These are phyloP conservation scores for Callipepla californica DNA, from an alignment of 2,113 vertebrate genomes.

Conservation along the genomic window DNA sequence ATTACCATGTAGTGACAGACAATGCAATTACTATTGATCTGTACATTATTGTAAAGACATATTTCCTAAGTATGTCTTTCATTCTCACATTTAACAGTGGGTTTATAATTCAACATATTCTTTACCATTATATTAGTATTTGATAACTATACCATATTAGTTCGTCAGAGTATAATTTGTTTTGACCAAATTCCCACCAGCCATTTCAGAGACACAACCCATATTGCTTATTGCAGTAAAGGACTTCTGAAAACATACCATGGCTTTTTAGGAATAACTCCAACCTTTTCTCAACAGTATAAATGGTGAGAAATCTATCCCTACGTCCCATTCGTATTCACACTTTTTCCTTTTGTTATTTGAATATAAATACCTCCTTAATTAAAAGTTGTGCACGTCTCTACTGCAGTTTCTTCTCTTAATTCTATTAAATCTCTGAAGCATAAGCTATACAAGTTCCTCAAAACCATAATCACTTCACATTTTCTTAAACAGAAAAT, in stretches of 20 bases:
- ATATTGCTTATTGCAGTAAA: not conserved
- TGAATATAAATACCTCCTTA: not conserved
- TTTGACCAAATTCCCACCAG: not conserved
- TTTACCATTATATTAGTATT: not conserved
- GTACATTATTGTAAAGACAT: not conserved
- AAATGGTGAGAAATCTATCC: not conserved
- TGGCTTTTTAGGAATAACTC: not conserved
- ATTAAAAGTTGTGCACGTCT: not conserved
- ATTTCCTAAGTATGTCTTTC: not conserved
- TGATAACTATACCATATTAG: not conserved
- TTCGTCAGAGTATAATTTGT: not conserved
- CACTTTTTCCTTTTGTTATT: not conserved
- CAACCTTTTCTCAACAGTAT: not conserved
- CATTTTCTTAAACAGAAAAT: not conserved
- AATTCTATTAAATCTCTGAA: not conserved
- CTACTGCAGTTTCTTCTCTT: not conserved
- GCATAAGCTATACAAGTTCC: not conserved
- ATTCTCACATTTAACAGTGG: not conserved
- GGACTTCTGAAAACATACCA: not conserved
- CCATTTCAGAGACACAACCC: not conserved
- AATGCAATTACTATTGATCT: not conserved
- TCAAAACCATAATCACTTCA: not conserved
- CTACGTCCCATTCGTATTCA: not conserved
- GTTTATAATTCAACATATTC: not conserved
- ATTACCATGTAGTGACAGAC: not conserved